Evolutionary conservation across 1,140 invertebrate species (phyloP).

Genomic region (Spodoptera litura): DNA sequence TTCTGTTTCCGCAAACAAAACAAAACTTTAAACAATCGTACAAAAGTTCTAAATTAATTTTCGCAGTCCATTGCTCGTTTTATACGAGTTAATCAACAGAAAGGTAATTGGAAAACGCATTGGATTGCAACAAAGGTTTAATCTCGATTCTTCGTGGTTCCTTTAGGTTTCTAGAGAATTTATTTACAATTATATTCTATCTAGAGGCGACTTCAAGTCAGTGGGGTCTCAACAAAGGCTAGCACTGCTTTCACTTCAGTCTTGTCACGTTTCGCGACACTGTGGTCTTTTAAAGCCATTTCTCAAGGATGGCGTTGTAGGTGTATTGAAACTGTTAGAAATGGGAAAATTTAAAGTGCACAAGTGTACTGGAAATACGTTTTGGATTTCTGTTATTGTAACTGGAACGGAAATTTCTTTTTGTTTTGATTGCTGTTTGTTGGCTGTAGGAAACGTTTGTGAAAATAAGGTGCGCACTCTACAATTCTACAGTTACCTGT

Average conservation of each 20-base stretch:
- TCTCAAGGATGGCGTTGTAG: conserved; percentile 4
- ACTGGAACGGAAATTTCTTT: conserved; percentile 3
- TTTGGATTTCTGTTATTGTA: conserved; percentile 16
- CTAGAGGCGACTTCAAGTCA: conserved; percentile 38
- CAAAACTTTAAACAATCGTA: background rate
- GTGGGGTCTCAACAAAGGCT: conserved; percentile 23
- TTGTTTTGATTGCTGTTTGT: conserved; percentile 9
- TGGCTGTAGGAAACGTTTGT: background rate
- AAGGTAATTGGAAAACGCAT: conserved; percentile 16
- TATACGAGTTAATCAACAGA: conserved; percentile 13
- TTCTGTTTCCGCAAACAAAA: conserved; percentile 1
- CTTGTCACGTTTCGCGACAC: conserved; percentile 24
- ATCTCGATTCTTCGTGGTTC: conserved; percentile 22
- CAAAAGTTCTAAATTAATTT: conserved; percentile 23
- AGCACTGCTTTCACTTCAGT: conserved; percentile 16
- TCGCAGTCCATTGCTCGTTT: conserved; percentile 25
- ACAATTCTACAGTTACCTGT: too few species aligned
- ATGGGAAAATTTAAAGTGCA: conserved; percentile 33
- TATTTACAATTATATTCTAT: conserved; percentile 42
- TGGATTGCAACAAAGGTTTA: conserved; percentile 23
- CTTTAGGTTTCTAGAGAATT: conserved; percentile 21
- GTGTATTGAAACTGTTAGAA: conserved; percentile 30
- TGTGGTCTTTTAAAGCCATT: conserved; percentile 28
- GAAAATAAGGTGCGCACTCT: background rate
- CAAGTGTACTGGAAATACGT: conserved; percentile 5